Evolutionary conservation across 1,140 invertebrate genomes (phyloP), one percentile per base, ranked within the genome.

Genomic region (Diachasmimorpha longicaudata): DNA sequence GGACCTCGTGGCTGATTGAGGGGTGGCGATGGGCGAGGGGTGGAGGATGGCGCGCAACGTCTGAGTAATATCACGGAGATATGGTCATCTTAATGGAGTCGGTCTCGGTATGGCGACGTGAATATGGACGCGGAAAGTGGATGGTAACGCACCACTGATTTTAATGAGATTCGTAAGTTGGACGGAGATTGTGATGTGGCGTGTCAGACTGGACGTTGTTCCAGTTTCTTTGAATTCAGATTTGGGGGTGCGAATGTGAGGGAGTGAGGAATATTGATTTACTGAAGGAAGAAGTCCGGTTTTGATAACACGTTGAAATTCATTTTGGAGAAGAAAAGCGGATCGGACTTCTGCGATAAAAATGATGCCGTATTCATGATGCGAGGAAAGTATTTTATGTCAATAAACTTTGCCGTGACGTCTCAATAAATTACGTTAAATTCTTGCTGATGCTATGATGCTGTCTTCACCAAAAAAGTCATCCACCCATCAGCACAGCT

Each of bases 41-140:
- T n/a, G n/a, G n/a, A n/a, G 31, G 31, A 6, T 6, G 31, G 2
- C 21, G 21, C 13, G 77, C 82, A 78, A 79, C 83, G 84, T 83
- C 74, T 74, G 79, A 85, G 85, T 79, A 88, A 88, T 88, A 87
- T 88, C 85, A 88, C 86, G 86, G 85, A 82, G 81, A 86, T 81
- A 75, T 88, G 86, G 86, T 88, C 85, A 88, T 88, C 86, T 87
- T 87, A 86, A 88, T 87, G 76, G 85, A 85, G 82, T 85, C 83
- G 79, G 79, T 81, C 78, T 72, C 79, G 78, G 79, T 67, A 71
- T 78, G 75, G 74, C 63, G 81, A 66, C 58, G 25, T 25, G 58
- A 66, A 66, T 66, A 66, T 58, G 70, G 78, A 10, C 13, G 69
- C 52, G 80, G 79, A 83, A 84, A 82, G 81, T 80, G 81, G 81